Percentiles rank a stretch among this genome's conserved stretches.
Conservation (phyloP, 2,113 vertebrate genomes). For the Prunella fulvescens region DNA sequence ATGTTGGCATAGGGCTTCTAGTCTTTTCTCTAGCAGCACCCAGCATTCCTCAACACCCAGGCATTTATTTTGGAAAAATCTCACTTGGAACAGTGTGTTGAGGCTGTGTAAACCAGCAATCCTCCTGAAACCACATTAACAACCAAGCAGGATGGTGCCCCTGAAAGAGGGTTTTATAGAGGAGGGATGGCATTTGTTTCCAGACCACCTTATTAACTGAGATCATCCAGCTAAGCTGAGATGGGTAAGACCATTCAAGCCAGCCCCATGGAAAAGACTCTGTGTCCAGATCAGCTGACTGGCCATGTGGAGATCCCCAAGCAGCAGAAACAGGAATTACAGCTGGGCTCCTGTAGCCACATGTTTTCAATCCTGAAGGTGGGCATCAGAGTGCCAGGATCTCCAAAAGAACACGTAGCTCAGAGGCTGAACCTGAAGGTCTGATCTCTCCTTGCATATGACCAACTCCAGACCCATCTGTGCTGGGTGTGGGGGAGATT, state of each 20-base stretch:
- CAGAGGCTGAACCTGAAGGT: not conserved
- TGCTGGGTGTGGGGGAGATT: not conserved
- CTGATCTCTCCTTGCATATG: not conserved
- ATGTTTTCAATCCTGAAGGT: accelerated
- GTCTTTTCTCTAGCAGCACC: not conserved
- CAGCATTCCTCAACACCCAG: accelerated
- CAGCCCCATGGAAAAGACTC: not conserved
- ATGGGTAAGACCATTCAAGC: accelerated
- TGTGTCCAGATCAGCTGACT: not conserved
- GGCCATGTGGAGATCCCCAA: accelerated
- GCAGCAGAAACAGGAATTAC: not conserved
- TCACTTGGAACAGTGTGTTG: not conserved
- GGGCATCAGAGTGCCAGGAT: accelerated
- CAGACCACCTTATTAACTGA: accelerated
- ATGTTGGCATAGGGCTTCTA: not conserved
- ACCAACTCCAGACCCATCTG: not conserved
- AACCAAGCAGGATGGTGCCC: not conserved
- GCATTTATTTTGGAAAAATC: not conserved
- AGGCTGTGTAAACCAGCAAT: not conserved
- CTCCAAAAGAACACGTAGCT: not conserved
- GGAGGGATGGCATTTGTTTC: not conserved
- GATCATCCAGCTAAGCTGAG: not conserved
- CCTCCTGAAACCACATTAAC: not conserved
- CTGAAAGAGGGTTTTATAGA: not conserved
- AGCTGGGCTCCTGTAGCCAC: not conserved